Evolutionary conservation across 2,113 vertebrate species (phyloP).

Genomic region (Phylloscopus trochiloides): DNA sequence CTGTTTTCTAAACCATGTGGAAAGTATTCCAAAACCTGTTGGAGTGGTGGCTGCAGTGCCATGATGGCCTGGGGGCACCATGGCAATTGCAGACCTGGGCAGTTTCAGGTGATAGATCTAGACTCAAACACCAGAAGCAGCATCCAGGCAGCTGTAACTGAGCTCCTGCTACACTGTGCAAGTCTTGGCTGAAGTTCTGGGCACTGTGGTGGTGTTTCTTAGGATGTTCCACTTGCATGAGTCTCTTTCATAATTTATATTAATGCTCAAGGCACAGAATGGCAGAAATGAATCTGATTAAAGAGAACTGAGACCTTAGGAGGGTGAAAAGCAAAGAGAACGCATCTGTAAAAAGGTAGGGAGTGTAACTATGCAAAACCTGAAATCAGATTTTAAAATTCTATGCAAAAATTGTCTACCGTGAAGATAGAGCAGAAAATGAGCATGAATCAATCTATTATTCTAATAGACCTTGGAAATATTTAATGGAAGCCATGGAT

Average conservation of each 20-base stretch:
- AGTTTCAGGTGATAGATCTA: neutral
- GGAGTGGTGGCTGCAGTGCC: neutral
- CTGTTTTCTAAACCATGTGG: neutral
- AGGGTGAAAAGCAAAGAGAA: neutral
- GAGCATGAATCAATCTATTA: neutral
- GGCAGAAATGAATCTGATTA: neutral
- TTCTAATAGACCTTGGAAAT: neutral
- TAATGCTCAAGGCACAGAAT: neutral
- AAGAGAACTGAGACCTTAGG: neutral
- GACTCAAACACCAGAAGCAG: neutral
- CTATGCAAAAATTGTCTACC: neutral
- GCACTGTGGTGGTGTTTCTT: neutral
- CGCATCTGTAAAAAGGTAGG: neutral
- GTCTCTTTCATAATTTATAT: neutral
- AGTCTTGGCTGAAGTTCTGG: neutral
- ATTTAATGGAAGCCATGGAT: neutral
- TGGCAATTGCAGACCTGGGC: neutral
- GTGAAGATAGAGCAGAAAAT: neutral
- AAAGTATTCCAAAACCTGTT: fast-evolving
- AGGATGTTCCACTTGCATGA: neutral
- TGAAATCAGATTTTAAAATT: neutral
- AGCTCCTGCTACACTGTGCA: neutral
- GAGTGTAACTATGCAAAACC: neutral
- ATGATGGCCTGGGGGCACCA: neutral
- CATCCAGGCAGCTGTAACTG: neutral